Evolutionary conservation across 2,797 vertebrate genomes (phyloP).

Genomic region (Phylloscopus collybita): DNA sequence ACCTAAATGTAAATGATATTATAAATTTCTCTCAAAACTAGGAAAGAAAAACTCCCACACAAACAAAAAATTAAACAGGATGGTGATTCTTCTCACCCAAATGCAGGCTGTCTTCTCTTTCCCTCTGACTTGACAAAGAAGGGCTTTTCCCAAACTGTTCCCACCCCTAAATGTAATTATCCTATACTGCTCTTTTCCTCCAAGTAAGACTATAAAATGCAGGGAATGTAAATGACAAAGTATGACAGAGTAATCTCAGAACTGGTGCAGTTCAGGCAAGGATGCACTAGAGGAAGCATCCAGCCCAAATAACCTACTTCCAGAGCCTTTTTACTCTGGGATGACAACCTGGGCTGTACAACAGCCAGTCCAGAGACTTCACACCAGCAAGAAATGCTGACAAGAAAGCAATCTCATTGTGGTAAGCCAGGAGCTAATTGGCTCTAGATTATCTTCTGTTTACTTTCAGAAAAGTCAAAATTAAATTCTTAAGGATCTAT

Average conservation of each 20-base stretch:
- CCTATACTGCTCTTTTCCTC: neutral
- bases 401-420: neutral
- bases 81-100: neutral
- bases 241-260: neutral
- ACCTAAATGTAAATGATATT: neutral
- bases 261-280: neutral
- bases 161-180: neutral
- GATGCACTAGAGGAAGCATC: neutral
- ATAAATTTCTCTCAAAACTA: neutral
- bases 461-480: slow-evolving; percentile 5
- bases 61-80: neutral
- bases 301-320: neutral
- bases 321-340: neutral
- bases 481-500: neutral
- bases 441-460: neutral
- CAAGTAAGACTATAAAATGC: neutral
- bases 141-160: neutral
- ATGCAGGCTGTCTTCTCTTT: neutral
- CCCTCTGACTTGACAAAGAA: neutral
- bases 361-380: neutral
- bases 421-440: neutral
- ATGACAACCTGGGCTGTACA: neutral
- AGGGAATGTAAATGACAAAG: neutral
- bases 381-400: neutral
- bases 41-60: neutral